phyloP scores from a whole-genome alignment of 2,113 vertebrate genomes.

The Campylomormyrus tamandua region DNA sequence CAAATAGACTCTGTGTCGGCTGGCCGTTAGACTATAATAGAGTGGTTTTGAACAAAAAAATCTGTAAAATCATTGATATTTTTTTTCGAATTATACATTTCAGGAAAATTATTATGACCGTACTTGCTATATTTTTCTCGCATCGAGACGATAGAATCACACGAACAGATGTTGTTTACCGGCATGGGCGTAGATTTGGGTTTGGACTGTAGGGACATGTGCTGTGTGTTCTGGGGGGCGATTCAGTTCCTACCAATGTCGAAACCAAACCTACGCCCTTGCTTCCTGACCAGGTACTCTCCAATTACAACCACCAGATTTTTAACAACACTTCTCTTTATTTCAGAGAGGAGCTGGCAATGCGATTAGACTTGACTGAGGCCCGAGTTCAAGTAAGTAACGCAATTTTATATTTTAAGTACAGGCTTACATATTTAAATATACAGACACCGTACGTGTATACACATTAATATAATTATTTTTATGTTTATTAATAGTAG shows the following conservation, averaged over 20 bases:
- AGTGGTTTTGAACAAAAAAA: not conserved
- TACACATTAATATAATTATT: not conserved
- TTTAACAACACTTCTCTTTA: slow-evolving; percentile 17
- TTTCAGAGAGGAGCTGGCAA: slow-evolving; percentile 92
- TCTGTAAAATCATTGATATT: not conserved
- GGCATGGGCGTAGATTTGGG: not conserved
- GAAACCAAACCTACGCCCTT: not conserved
- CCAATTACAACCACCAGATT: not conserved
- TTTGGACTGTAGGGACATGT: not conserved
- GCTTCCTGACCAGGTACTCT: not conserved
- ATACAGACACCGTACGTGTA: not conserved
- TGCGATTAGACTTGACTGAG: slow-evolving; percentile 95
- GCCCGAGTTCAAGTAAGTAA: slow-evolving; percentile 92
- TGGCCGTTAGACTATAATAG: not conserved
- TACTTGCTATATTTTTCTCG: not conserved
- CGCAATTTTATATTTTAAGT: not conserved
- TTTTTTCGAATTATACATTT: not conserved
- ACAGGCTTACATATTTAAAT: not conserved
- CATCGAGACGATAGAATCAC: not conserved
- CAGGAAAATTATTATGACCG: not conserved
- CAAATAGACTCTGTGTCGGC: not conserved
- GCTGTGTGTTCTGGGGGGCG: not conserved
- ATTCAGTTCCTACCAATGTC: not conserved
- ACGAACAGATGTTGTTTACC: not conserved
- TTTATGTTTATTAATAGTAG: not conserved